Base-by-base conservation (phyloP, 2,113 vertebrate species). In the Barnardius zonarius region DNA sequence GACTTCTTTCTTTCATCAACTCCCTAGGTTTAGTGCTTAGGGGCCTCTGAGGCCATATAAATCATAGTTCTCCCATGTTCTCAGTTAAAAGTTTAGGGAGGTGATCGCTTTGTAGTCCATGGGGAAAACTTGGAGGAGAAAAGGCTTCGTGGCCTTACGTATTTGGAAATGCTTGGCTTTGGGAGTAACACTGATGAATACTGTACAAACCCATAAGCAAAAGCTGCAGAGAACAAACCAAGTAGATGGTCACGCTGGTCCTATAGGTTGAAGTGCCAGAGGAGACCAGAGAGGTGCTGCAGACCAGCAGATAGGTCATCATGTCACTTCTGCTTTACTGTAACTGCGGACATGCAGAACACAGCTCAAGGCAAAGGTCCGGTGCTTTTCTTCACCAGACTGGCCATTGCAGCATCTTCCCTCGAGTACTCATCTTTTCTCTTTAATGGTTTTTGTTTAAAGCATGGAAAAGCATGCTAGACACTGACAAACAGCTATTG, bases 401-500 rank as follows among this genome's bases (percentile, higher is more conserved):
- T 83, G 79, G 20, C 88, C 35, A 15, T 49, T 78, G 46, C 73
- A 86, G 55, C 61, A 57, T 55, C 55, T 77, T 77, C 51, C 43
- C 17, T 55, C 61, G 11, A 31, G 30, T 61, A 28, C 8, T 75
- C 22, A 10, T 49, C 31, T 92, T 86, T 76, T 54, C 22, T n/a
- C 25, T 91, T 33, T 35, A 52, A 80, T n/a, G 6, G 2, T 25
- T 92, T 93, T 95, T 82, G 43, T 93, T 95, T 68, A 68, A 79
- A 76, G 83, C 69, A 68, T 7, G n/a, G 57, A 82, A 89, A 31
- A 83, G 9, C 61, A 31, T 64, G 69, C 35, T 30, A 44, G 89
- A 82, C 57, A 48, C 39, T 79, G 86, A 93, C 67, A 76, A 92
- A 95, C 70, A 76, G 77, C 62, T 69, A 61, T 13, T 91, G 93